Percentiles rank a stretch among this genome's conserved stretches.
phyloP scores from a whole-genome alignment of 1,140 invertebrate genomes.

The Agrypnia vestita region DNA sequence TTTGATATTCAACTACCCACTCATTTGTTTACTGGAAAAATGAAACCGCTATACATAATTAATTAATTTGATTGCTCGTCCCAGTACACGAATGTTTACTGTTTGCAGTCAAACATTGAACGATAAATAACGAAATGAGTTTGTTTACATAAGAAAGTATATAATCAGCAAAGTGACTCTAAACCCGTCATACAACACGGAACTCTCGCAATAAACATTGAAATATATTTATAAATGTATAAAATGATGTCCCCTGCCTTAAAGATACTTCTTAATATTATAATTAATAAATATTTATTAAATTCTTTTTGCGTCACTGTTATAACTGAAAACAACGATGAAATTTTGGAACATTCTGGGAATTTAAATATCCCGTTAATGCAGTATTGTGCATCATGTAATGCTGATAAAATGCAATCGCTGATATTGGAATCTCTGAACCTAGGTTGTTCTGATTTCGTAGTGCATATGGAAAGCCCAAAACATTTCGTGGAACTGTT shows the following conservation, averaged over 20 bases:
- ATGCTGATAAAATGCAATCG: neutral
- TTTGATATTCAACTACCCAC: too few species aligned
- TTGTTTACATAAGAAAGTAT: neutral
- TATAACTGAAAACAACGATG: conserved; percentile 18
- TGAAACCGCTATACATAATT: neutral
- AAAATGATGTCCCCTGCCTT: conserved; percentile 13
- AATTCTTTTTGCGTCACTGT: conserved; percentile 55
- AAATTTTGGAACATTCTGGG: neutral
- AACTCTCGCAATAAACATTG: neutral
- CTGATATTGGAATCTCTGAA: conserved; percentile 51
- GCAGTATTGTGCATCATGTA: neutral
- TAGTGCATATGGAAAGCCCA: conserved; percentile 43
- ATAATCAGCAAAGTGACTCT: neutral
- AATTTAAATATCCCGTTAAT: conserved; percentile 21
- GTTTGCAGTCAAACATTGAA: conserved; percentile 4
- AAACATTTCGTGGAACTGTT: conserved; percentile 41
- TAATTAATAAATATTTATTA: conserved; percentile 50
- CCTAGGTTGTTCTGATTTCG: conserved; percentile 58
- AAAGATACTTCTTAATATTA: conserved; percentile 34
- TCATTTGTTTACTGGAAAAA: too few species aligned
- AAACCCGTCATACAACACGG: neutral
- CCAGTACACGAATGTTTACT: neutral
- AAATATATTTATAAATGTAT: neutral
- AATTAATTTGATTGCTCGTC: neutral
- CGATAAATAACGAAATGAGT: neutral